Conservation (phyloP, 37 sponge, comb jelly and placozoan species). For the Ianthella basta region DNA sequence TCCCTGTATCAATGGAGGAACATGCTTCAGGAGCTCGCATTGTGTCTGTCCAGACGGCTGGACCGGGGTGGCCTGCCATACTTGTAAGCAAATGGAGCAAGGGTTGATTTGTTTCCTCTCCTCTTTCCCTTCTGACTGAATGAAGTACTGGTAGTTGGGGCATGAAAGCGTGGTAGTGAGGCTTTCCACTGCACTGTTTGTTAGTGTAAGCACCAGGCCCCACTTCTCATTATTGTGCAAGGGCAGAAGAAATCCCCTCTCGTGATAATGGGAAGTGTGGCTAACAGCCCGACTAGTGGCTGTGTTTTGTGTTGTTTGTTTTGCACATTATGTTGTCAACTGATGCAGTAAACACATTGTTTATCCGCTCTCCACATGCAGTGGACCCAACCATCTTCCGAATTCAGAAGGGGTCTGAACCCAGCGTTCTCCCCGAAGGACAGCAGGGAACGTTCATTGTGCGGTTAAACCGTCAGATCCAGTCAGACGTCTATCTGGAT, state of each 20-base stretch:
- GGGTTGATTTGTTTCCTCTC: no score
- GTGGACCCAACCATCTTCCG: conserved; percentile 40
- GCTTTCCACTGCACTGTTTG: no score
- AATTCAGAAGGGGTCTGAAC: conserved; percentile 51
- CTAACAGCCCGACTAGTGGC: no score
- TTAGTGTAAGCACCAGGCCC: no score
- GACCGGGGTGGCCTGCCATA: conserved; percentile 10
- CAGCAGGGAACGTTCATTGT: conserved; percentile 44
- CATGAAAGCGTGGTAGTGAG: no score
- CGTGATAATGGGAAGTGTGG: no score
- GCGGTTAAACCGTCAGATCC: conserved; percentile 58
- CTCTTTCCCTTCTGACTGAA: no score
- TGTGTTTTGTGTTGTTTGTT: no score
- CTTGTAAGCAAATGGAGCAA: neutral
- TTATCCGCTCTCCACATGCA: neutral
- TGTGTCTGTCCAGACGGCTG: conserved; percentile 32
- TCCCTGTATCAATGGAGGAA: neutral
- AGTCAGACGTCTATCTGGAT: conserved; percentile 32
- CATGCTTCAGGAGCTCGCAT: neutral
- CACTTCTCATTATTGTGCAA: no score
- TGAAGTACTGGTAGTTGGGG: no score
- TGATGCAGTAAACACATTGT: neutral
- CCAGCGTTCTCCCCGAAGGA: conserved; percentile 59
- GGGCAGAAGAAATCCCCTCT: no score
- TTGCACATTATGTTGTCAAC: neutral